Conservation (phyloP, 2,113 vertebrate genomes). For the Notarius lentiginosus region DNA sequence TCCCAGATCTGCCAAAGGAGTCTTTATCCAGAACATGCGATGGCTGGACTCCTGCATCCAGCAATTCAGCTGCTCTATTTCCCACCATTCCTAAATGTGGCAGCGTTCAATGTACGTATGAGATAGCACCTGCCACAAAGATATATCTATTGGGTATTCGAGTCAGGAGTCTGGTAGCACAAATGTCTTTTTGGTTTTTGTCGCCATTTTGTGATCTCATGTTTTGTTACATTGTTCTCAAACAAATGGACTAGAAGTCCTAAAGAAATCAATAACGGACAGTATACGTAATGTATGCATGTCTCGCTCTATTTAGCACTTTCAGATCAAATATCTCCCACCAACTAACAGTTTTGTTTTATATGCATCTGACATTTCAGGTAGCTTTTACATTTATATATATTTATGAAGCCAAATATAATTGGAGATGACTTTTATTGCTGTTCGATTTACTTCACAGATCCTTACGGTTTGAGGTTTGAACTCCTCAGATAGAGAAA, state of each 20-base stretch:
- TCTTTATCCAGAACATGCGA: slow-evolving; percentile 32
- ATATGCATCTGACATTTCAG: slow-evolving; percentile 63
- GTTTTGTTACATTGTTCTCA: background rate
- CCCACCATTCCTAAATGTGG: slow-evolving; percentile 34
- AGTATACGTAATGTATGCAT: slow-evolving; percentile 9
- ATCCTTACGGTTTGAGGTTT: slow-evolving; percentile 20
- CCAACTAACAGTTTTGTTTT: slow-evolving; percentile 18
- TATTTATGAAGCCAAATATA: slow-evolving; percentile 70
- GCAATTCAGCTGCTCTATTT: slow-evolving; percentile 30
- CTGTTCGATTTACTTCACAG: slow-evolving; percentile 51
- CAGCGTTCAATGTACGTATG: slow-evolving; percentile 32
- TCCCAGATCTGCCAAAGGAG: slow-evolving; percentile 42
- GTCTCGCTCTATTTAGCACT: slow-evolving; percentile 1
- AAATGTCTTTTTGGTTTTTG: slow-evolving; percentile 20
- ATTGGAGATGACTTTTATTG: slow-evolving; percentile 52
- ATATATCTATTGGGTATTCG: slow-evolving; percentile 12
- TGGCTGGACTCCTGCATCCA: slow-evolving; percentile 38
- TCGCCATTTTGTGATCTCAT: slow-evolving; percentile 4
- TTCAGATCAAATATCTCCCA: background rate
- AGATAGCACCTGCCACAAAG: slow-evolving; percentile 28
- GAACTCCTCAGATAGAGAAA: slow-evolving; percentile 12
- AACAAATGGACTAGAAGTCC: background rate
- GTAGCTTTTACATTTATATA: slow-evolving; percentile 56
- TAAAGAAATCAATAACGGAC: background rate
- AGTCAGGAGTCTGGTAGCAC: slow-evolving; percentile 22